Evolutionary conservation across 2,888 invertebrate genomes (phyloP), one percentile per base, ranked within the genome.

Genomic region (Xiphydria camelus): DNA sequence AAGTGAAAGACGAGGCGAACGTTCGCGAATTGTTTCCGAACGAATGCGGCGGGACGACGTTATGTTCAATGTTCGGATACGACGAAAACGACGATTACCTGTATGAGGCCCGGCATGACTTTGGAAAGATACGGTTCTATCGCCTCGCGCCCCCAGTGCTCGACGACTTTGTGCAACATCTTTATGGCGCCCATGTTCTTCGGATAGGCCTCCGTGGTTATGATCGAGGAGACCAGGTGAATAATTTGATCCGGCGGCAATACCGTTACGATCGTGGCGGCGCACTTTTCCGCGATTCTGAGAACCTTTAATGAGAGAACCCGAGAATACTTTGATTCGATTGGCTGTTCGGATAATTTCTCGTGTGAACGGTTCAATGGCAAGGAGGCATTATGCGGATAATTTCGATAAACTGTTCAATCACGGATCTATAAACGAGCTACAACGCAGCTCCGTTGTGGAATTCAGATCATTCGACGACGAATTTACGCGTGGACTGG

Each of bases 141-240:
- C 17, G 89, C 83, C 52, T 89, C 86, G 21, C 79, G 70, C 3
- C 87, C 83, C 50, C 89, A 83, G 51, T 88, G 85, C 70, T 91
- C 89, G 32, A 92, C 88, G 47, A 93, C 82, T 73, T 89, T 89
- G 0, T 89, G 88, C 31, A 94, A 82, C 80, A 96, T 87, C 79
- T 96, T 96, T 35, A 97, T 88, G 46, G 94, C 94, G 56, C 93
- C 94, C 74, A 94, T 84, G 69, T 94, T 91, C 44, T 89, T 84
- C 1, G 95, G 94, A 78, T 85, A 91, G 15, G 88, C 86, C 58
- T 89, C 89, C 1, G 94, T 94, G 20, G 88, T 85, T 57, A 97
- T 91, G 61, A 96, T 87, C 0, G 96, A 93, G 62, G 85, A 85
- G 12, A 91, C 79, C 1, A 90, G 80, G 75, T 86, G 82, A 29